Base-by-base conservation (phyloP, 2,113 vertebrate species). In the Marmota flaviventris region DNA sequence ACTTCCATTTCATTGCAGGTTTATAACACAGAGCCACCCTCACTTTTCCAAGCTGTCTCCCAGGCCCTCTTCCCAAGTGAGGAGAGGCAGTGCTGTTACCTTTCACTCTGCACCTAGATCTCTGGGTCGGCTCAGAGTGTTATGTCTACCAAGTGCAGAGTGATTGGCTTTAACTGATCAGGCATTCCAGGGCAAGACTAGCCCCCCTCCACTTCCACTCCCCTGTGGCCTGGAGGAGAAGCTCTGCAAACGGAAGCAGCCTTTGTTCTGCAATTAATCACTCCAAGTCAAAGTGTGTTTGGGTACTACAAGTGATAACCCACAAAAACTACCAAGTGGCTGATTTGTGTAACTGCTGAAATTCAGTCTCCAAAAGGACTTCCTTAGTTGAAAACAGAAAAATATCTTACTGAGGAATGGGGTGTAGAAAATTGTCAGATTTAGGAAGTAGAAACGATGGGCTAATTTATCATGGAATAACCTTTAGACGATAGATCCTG, bases 181-280 rank as follows among this genome's bases (percentile, higher is more conserved):
- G 89, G 89, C 96, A 96, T 95, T 98, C 95, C 96, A 94, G 78
- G 72, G 85, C 34, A 81, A 77, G 89, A 94, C 94, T 58, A 91
- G 78, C 51, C 18, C 56, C 24, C 73, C 73, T 27, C 53, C 37
- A 39, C 76, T 95, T 89, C 85, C 92, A 89, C 61, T 93, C 91
- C 85, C 81, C 79, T 82, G 89, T 92, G 76, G 24, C 96, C 93
- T 69, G 3, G 76, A 93, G 90, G 90, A 95, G 83, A 92, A 89
- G 86, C 75, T 39, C 56, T 78, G 77, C 89, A 92, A 95, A 97
- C 9, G 92, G 96, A 96, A 97, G 94, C n/a, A 3, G 96, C 17
- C 93, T 97, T 94, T 97, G 95, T 98, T 97, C 86, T 96, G 89
- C 92, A 82, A 88, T 98, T 96, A 98, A 98, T 98, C 97, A 98